Conservation (phyloP, 2,113 vertebrate species). For the Brachirus orientalis region DNA sequence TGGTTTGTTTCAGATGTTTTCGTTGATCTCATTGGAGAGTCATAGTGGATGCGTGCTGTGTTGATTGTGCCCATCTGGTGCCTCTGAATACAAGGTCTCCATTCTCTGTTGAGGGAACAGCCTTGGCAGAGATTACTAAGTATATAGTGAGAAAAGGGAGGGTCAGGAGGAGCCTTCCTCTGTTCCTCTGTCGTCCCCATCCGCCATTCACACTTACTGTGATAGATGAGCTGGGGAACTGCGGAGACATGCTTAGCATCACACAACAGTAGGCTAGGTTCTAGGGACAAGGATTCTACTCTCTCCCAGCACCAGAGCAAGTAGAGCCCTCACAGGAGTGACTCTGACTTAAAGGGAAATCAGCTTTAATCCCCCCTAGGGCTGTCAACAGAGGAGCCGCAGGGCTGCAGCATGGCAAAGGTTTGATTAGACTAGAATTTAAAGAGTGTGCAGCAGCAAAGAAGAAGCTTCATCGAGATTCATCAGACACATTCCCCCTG, state of each 20-base stretch:
- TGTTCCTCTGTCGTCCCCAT: constrained; percentile 54
- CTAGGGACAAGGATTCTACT: constrained; percentile 62
- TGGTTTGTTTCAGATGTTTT: constrained; percentile 1
- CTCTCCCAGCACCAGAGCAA: constrained; percentile 28
- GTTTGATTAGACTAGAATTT: constrained; percentile 69
- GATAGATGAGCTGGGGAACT: constrained; percentile 77
- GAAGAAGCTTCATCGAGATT: constrained; percentile 66
- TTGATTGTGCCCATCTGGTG: constrained; percentile 74
- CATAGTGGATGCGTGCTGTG: constrained; percentile 48
- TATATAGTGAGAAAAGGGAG: constrained; percentile 56
- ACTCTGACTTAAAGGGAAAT: constrained; percentile 66
- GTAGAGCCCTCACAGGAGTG: constrained; percentile 49
- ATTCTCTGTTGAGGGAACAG: constrained; percentile 69
- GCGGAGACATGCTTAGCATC: constrained; percentile 72
- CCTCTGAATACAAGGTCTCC: constrained; percentile 74
- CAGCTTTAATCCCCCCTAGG: constrained; percentile 61
- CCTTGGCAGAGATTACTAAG: constrained; percentile 74
- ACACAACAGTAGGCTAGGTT: constrained; percentile 68
- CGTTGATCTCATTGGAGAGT: constrained; percentile 32
- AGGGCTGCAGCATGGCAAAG: constrained; percentile 35
- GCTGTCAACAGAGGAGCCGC: constrained; percentile 30
- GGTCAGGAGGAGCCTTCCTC: constrained; percentile 60
- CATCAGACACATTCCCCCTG: constrained; percentile 50
- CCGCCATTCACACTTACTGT: constrained; percentile 79
- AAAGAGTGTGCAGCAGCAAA: constrained; percentile 48